These are phyloP conservation scores for Stichopus horrens DNA, from an alignment of 53 echinoderm and acorn worm genomes.

Conservation along the genomic window DNA sequence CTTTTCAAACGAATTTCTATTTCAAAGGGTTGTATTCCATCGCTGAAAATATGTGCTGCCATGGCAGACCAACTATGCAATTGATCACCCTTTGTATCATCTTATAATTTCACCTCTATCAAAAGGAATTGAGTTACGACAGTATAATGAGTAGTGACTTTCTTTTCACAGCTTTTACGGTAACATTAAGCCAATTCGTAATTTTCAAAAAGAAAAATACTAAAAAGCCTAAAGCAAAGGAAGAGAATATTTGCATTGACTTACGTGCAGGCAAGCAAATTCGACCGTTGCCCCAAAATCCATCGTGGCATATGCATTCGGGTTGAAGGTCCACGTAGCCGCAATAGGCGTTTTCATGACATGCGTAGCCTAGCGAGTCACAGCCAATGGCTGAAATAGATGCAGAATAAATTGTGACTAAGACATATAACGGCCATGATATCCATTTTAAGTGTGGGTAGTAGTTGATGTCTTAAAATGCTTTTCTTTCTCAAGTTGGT, in stretches of 20 bases:
- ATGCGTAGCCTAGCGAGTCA: conserved; percentile 52
- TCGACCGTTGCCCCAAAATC: conserved; percentile 72
- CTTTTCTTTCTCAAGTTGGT: no score
- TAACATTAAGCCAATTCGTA: neutral
- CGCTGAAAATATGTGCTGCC: no score
- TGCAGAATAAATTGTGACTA: neutral
- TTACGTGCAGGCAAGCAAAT: conserved; percentile 74
- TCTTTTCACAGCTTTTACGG: neutral
- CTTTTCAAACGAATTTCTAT: no score
- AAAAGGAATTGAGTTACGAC: no score
- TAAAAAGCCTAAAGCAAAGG: neutral
- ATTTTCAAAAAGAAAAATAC: neutral
- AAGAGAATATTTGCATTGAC: conserved; percentile 18
- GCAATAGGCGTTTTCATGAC: conserved; percentile 71
- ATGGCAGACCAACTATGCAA: no score
- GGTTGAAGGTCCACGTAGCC: conserved; percentile 47
- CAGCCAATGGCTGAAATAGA: conserved; percentile 62
- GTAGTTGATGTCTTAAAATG: no score
- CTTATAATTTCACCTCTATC: no score
- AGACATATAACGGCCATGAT: no score
- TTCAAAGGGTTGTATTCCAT: no score
- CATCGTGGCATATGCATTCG: conserved; percentile 81
- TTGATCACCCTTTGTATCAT: no score
- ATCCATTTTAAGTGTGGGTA: no score
- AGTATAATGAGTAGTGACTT: neutral